Evolutionary conservation across 2,113 vertebrate genomes (phyloP).

Genomic region (Oxyura jamaicensis): DNA sequence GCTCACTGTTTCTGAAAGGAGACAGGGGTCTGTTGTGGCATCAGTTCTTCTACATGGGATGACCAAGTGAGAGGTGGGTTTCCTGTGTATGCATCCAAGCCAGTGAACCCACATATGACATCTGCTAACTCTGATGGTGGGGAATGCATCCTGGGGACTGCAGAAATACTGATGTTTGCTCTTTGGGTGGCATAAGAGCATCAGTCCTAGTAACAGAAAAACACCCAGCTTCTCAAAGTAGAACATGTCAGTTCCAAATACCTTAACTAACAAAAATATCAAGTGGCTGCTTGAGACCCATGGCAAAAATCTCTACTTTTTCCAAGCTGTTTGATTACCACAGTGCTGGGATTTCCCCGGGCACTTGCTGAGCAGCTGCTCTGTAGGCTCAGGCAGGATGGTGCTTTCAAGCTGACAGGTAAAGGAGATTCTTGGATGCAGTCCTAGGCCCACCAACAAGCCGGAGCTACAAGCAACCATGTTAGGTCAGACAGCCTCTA

Average conservation of each 20-base stretch:
- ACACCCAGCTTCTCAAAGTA: not conserved
- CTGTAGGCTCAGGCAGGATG: not conserved
- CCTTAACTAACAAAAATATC: not conserved
- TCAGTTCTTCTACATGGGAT: not conserved
- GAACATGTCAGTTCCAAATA: not conserved
- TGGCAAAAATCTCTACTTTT: not conserved
- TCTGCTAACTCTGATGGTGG: not conserved
- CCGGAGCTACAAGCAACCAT: not conserved
- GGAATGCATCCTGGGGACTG: not conserved
- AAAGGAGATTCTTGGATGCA: not conserved
- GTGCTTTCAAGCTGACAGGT: not conserved
- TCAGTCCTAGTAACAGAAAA: not conserved
- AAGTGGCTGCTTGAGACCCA: not conserved
- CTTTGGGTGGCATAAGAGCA: not conserved
- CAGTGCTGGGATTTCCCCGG: not conserved
- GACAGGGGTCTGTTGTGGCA: not conserved
- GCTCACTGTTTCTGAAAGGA: not conserved
- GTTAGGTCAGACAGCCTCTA: not conserved
- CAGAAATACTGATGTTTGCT: not conserved
- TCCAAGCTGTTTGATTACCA: not conserved
- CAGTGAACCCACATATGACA: not conserved
- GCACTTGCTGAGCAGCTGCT: not conserved
- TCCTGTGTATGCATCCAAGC: accelerated
- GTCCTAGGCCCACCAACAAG: not conserved
- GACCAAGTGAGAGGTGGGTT: not conserved